These are phyloP conservation scores for Tetheella fluctuosa DNA, from an alignment of 2,888 invertebrate genomes.

Conservation along the genomic window DNA sequence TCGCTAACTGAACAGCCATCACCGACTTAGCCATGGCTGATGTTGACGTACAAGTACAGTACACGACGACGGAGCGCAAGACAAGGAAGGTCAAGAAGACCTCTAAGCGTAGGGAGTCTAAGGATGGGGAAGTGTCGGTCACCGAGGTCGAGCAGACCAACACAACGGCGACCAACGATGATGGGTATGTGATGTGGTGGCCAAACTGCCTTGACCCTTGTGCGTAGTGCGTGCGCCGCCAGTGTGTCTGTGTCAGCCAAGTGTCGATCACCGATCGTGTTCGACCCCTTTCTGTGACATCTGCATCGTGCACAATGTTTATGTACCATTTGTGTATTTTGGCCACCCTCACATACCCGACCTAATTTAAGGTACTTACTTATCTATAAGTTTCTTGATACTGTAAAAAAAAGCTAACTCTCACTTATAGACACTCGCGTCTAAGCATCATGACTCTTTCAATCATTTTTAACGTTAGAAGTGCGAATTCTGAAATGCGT, in stretches of 20 bases:
- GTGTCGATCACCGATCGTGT: conserved; percentile 64
- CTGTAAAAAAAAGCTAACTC: neutral
- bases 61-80: conserved; percentile 93
- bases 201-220: conserved; percentile 61
- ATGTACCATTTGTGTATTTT: conserved; percentile 49
- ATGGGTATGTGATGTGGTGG: conserved; percentile 94
- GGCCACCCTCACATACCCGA: conserved; percentile 84
- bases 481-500: neutral
- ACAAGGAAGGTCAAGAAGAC: conserved; percentile 95
- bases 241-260: conserved; percentile 66
- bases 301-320: conserved; percentile 44
- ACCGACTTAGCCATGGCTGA: conserved; percentile 89
- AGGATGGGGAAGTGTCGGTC: conserved; percentile 91
- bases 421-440: neutral
- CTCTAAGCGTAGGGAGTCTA: conserved; percentile 90
- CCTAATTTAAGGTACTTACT: conserved; percentile 80
- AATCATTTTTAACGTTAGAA: neutral
- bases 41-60: conserved; percentile 94
- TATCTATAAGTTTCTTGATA: conserved; percentile 26
- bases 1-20: conserved; percentile 50
- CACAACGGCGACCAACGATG: conserved; percentile 86
- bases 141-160: conserved; percentile 90
- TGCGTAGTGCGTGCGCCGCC: conserved; percentile 52
- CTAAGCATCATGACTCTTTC: neutral
- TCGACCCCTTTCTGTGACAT: conserved; percentile 59